Conservation (phyloP, 2,888 invertebrate species). For the Oithona nana region DNA sequence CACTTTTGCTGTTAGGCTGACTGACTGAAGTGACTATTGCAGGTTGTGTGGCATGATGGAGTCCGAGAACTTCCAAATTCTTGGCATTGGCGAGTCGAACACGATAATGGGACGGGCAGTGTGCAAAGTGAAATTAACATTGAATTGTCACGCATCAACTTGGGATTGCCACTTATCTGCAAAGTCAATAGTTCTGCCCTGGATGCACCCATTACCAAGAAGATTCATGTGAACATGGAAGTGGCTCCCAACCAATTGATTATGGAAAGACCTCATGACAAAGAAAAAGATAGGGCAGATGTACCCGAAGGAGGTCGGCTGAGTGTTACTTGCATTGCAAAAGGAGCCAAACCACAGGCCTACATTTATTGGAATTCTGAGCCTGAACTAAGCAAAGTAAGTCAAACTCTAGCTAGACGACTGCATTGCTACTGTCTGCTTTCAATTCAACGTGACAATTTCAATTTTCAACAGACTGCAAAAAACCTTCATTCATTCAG, state of each 20-base stretch:
- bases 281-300: neutral
- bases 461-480: no score
- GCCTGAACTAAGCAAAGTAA: slow-evolving; percentile 1
- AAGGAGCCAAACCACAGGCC: slow-evolving; percentile 8
- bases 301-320: slow-evolving; percentile 1
- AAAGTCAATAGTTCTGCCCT: slow-evolving; percentile 1
- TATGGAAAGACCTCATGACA: neutral
- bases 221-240: slow-evolving; percentile 1
- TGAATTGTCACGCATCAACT: neutral
- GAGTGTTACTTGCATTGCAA: slow-evolving; percentile 2
- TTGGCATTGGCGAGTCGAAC: slow-evolving; percentile 13
- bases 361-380: slow-evolving; percentile 17
- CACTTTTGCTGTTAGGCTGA: no score
- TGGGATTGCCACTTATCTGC: neutral
- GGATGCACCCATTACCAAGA: neutral
- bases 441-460: no score
- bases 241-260: neutral
- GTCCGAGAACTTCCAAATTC: neutral
- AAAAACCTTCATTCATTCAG: no score
- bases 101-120: slow-evolving; percentile 13
- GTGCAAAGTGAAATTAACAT: slow-evolving; percentile 12
- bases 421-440: no score
- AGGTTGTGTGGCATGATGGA: slow-evolving; percentile 5
- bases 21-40: no score
- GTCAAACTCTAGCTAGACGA: neutral